Conservation (phyloP, 2,797 vertebrate species). For the Prionace glauca region DNA sequence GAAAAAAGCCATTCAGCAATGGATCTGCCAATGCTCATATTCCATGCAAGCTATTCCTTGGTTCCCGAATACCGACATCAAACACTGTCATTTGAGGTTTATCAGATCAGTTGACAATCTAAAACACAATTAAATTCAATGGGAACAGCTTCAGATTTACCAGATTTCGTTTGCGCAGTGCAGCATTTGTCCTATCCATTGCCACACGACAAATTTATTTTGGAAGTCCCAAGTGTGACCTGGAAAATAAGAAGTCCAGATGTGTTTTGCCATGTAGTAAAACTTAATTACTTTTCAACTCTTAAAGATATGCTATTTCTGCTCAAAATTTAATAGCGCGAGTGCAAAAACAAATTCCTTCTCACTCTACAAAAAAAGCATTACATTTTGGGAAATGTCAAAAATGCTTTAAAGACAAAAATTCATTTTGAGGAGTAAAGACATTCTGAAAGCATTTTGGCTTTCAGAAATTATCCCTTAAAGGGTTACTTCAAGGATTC, state of each 20-base stretch:
- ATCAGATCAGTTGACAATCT: neutral
- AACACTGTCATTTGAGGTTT: neutral
- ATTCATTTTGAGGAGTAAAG: too few species aligned
- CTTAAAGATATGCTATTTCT: neutral
- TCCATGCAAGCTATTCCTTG: neutral
- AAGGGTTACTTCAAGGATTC: too few species aligned
- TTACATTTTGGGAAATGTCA: neutral
- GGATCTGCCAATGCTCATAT: neutral
- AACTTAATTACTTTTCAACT: neutral
- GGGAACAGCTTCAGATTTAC: neutral
- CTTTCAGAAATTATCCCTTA: too few species aligned
- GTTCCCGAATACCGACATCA: neutral
- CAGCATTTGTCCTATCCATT: slow-evolving; percentile 15
- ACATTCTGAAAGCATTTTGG: too few species aligned
- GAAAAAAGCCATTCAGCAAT: neutral
- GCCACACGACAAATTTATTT: neutral
- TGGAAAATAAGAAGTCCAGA: neutral
- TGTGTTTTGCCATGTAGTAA: neutral
- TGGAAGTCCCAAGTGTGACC: neutral
- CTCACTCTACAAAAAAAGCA: neutral
- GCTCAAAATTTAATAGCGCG: neutral
- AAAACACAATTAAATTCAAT: neutral
- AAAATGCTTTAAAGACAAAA: too few species aligned
- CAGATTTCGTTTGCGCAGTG: slow-evolving; percentile 6
- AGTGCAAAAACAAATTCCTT: neutral